A percentile compares a stretch with the other conserved stretches of the same genome.
Evolutionary conservation across 2,797 vertebrate species (phyloP).

Genomic region (Ptychobarbus kaznakovi): DNA sequence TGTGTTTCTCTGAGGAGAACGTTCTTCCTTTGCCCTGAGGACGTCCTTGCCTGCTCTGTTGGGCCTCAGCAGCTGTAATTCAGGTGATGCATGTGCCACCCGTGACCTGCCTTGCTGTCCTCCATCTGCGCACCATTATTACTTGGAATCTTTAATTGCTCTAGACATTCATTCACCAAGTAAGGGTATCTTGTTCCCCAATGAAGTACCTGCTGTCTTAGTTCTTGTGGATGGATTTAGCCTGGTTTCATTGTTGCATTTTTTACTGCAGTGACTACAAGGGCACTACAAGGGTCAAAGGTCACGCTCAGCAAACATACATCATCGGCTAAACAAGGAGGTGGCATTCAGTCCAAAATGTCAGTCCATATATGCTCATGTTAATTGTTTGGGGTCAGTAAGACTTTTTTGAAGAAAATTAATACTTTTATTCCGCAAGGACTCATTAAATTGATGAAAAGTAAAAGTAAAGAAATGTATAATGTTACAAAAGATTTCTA

Average conservation of each 20-base stretch:
- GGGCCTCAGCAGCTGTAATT: slow-evolving; percentile 72
- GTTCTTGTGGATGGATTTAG: slow-evolving; percentile 54
- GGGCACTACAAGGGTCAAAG: slow-evolving; percentile 48
- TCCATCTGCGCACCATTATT: slow-evolving; percentile 72
- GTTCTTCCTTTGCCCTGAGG: slow-evolving; percentile 69
- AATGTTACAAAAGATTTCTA: background rate
- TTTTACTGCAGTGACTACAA: slow-evolving; percentile 56
- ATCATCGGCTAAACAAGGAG: slow-evolving; percentile 44
- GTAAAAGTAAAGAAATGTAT: background rate
- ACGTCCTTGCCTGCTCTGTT: slow-evolving; percentile 75
- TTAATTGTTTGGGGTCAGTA: background rate
- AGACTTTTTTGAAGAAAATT: background rate
- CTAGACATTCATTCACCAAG: slow-evolving; percentile 81
- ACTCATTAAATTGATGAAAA: background rate
- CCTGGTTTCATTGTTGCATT: slow-evolving; percentile 59
- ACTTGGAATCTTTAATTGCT: slow-evolving; percentile 78
- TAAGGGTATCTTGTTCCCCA: slow-evolving; percentile 73
- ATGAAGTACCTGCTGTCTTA: slow-evolving; percentile 67
- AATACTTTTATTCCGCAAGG: background rate
- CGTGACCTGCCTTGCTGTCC: slow-evolving; percentile 71
- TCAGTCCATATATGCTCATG: background rate
- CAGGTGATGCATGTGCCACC: slow-evolving; percentile 76
- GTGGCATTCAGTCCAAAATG: background rate
- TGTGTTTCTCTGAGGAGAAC: slow-evolving; percentile 54
- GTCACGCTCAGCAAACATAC: slow-evolving; percentile 55